These are phyloP conservation scores for Xanthia icteritia DNA, from an alignment of 2,888 invertebrate species.

Conservation along the genomic window DNA sequence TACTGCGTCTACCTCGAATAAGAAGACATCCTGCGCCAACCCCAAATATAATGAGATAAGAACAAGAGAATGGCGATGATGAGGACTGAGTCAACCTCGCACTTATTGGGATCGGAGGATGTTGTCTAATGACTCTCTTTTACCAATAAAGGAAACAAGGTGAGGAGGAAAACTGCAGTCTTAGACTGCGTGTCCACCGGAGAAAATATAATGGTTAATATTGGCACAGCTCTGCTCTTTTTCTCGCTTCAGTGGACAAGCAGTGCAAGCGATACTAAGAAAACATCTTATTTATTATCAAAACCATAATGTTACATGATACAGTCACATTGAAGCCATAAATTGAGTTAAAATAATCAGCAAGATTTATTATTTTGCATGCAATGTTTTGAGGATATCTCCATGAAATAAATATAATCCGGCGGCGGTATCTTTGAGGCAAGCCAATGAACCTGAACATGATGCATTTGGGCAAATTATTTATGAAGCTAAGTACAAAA, in stretches of 20 bases:
- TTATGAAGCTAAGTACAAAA: conserved; percentile 12
- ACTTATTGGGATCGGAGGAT: neutral
- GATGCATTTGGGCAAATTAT: conserved; percentile 17
- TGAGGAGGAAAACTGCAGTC: no score
- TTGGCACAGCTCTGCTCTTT: no score
- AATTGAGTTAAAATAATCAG: conserved; percentile 21
- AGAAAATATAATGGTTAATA: no score
- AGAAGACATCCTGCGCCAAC: neutral
- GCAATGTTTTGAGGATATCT: conserved; percentile 22
- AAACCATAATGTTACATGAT: conserved; percentile 17
- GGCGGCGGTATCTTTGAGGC: conserved; percentile 27
- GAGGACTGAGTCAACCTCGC: neutral
- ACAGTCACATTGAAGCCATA: neutral
- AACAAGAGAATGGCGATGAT: neutral
- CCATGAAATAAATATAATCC: conserved; percentile 33
- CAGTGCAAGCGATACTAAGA: neutral
- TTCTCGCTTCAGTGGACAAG: no score
- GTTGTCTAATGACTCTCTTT: neutral
- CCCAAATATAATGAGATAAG: neutral
- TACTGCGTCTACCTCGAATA: neutral
- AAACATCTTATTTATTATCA: neutral
- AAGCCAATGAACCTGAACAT: conserved; percentile 30
- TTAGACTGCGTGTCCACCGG: no score
- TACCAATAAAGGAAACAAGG: neutral
- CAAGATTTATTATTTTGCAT: conserved; percentile 25